Percentiles rank a stretch among this genome's conserved stretches.
Evolutionary conservation across 1,140 invertebrate genomes (phyloP).

Genomic region (Drusus annulatus): DNA sequence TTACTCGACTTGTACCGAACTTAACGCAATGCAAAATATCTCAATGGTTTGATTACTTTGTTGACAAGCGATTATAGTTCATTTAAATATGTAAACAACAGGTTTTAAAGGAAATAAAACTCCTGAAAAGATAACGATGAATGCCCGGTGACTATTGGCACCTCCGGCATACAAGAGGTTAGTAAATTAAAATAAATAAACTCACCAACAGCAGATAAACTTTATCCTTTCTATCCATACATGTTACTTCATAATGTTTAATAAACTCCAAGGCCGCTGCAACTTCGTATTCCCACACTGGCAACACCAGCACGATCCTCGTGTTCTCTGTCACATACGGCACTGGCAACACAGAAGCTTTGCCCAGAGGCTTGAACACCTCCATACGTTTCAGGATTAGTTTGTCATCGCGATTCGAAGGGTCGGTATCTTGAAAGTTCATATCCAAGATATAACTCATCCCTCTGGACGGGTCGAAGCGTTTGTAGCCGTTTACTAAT

Average conservation of each 20-base stretch:
- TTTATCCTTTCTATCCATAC: conserved; percentile 84
- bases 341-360: conserved; percentile 87
- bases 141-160: too few relatives aligned
- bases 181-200: background rate
- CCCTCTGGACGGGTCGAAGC: conserved; percentile 89
- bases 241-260: conserved; percentile 78
- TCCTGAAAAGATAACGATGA: too few relatives aligned
- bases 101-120: too few relatives aligned
- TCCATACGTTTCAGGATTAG: conserved; percentile 63
- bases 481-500: conserved; percentile 86
- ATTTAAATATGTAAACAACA: too few relatives aligned
- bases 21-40: too few relatives aligned
- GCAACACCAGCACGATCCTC: conserved; percentile 83
- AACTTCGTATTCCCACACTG: conserved; percentile 68
- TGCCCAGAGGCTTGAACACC: conserved; percentile 84
- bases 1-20: too few relatives aligned
- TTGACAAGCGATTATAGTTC: too few relatives aligned
- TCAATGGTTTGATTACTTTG: too few relatives aligned
- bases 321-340: conserved; percentile 94
- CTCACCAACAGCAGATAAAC: conserved; percentile 80
- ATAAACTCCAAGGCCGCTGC: conserved; percentile 76
- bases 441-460: conserved; percentile 92
- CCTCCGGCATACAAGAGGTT: too few relatives aligned
- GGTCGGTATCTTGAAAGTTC: conserved; percentile 67
- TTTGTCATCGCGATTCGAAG: conserved; percentile 49